A percentile compares a stretch with the other conserved stretches of the same genome.
phyloP scores from a whole-genome alignment of 2,113 vertebrate genomes.

The Pseudopodoces humilis region DNA sequence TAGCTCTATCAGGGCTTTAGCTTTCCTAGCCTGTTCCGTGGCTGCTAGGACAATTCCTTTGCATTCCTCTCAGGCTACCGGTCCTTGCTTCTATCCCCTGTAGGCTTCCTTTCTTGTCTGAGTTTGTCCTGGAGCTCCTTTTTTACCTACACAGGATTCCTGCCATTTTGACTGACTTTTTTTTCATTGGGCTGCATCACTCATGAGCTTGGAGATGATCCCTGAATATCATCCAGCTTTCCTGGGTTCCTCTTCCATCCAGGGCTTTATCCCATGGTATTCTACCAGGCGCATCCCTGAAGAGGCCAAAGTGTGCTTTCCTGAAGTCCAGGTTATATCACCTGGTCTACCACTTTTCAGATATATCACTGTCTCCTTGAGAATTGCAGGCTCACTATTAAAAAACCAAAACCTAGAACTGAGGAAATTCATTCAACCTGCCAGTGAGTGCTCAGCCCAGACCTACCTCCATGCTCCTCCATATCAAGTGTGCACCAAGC shows the following conservation, averaged over 20 bases:
- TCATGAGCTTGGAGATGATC: not conserved
- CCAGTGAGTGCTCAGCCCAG: not conserved
- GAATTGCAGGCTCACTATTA: not conserved
- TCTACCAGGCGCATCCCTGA: not conserved
- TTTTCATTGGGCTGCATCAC: accelerated
- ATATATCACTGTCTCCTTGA: not conserved
- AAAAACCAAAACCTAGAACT: not conserved
- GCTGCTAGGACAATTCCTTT: not conserved
- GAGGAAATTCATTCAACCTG: not conserved
- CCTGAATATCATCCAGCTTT: not conserved
- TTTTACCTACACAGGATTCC: not conserved
- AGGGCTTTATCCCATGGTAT: not conserved
- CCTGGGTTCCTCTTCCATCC: not conserved
- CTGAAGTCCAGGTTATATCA: not conserved
- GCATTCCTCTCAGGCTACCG: not conserved
- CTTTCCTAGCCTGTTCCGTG: not conserved
- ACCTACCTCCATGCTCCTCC: not conserved
- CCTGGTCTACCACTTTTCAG: not conserved
- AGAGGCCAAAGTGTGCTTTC: not conserved
- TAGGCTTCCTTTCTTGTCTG: not conserved
- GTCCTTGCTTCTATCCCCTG: not conserved
- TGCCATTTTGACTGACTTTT: not conserved
- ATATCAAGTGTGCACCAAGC: not conserved
- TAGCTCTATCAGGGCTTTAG: not conserved
- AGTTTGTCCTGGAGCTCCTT: not conserved